phyloP scores from a whole-genome alignment of 1,140 invertebrate species.

The Dufourea novaeangliae region DNA sequence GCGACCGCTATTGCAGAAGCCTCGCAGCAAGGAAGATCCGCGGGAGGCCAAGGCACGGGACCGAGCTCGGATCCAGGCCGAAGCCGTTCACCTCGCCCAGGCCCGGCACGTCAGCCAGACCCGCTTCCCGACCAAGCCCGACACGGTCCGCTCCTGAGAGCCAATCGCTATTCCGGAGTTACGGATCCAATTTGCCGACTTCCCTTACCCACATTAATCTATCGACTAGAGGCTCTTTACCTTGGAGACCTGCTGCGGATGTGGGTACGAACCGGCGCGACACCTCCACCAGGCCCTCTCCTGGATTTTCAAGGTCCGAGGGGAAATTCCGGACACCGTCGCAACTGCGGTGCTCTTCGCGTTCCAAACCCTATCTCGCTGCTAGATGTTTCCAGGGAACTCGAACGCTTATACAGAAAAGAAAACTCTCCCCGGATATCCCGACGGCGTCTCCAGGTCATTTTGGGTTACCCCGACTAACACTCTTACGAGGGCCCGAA shows the following conservation, averaged over 20 bases:
- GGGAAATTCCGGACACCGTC: slow-evolving; percentile 86
- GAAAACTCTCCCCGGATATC: slow-evolving; percentile 90
- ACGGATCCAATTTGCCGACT: slow-evolving; percentile 92
- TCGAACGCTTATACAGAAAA: slow-evolving; percentile 86
- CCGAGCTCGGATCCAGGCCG: slow-evolving; percentile 53
- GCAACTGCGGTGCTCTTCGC: slow-evolving; percentile 88
- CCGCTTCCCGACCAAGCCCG: slow-evolving; percentile 82
- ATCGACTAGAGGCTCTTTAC: slow-evolving; percentile 92
- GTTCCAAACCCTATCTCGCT: slow-evolving; percentile 87
- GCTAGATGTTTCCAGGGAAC: slow-evolving; percentile 87
- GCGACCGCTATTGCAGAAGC: slow-evolving; percentile 58
- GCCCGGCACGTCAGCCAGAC: slow-evolving; percentile 76
- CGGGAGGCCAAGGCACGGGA: slow-evolving; percentile 74
- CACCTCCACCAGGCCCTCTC: slow-evolving; percentile 82
- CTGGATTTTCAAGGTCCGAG: slow-evolving; percentile 74
- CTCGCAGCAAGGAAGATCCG: slow-evolving; percentile 67
- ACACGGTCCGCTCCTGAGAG: slow-evolving; percentile 87
- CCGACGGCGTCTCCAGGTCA: slow-evolving; percentile 87
- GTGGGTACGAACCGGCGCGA: slow-evolving; percentile 80
- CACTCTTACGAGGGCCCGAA: slow-evolving; percentile 82
- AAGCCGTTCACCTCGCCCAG: slow-evolving; percentile 70
- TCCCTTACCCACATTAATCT: slow-evolving; percentile 94
- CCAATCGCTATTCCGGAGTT: slow-evolving; percentile 91
- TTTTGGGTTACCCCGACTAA: neutral
- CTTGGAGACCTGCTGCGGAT: slow-evolving; percentile 58